phyloP scores from a whole-genome alignment of 2,888 invertebrate genomes.

The Thymelicus sylvestris region DNA sequence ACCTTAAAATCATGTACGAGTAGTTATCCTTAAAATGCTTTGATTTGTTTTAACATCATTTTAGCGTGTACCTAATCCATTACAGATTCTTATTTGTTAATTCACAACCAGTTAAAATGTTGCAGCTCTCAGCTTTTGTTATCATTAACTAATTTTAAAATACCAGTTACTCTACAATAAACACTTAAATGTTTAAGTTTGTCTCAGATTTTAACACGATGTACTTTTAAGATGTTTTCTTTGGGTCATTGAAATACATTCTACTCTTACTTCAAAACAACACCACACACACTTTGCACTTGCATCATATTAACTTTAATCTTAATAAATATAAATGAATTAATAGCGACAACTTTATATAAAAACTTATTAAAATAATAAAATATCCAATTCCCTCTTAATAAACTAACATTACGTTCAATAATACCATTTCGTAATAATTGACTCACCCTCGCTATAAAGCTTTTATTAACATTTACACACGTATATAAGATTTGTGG shows the following conservation, averaged over 20 bases:
- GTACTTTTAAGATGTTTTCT: conserved; percentile 78
- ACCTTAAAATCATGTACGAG: conserved; percentile 9
- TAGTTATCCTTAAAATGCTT: conserved; percentile 17
- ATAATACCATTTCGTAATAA: conserved; percentile 48
- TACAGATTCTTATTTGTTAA: conserved; percentile 48
- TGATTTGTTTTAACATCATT: conserved; percentile 36
- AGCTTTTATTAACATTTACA: conserved; percentile 63
- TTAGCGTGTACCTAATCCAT: conserved; percentile 71
- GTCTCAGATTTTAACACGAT: conserved; percentile 44
- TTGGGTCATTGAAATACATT: conserved; percentile 39
- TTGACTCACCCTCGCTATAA: conserved; percentile 51
- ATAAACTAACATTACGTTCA: conserved; percentile 38
- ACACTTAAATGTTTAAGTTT: conserved; percentile 58
- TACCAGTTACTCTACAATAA: conserved; percentile 71
- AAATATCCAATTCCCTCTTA: not conserved
- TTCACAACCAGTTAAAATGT: conserved; percentile 70
- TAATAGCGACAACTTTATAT: not conserved
- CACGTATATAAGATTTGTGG: conserved; percentile 48
- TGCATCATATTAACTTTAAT: conserved; percentile 28
- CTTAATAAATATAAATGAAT: conserved; percentile 37
- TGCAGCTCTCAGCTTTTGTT: conserved; percentile 76
- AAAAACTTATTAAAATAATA: not conserved
- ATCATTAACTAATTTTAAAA: conserved; percentile 77
- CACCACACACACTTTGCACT: conserved; percentile 44
- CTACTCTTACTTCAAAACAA: conserved; percentile 39